These are phyloP conservation scores for Azemiops feae DNA, from an alignment of 2,113 vertebrate genomes.

Conservation along the genomic window DNA sequence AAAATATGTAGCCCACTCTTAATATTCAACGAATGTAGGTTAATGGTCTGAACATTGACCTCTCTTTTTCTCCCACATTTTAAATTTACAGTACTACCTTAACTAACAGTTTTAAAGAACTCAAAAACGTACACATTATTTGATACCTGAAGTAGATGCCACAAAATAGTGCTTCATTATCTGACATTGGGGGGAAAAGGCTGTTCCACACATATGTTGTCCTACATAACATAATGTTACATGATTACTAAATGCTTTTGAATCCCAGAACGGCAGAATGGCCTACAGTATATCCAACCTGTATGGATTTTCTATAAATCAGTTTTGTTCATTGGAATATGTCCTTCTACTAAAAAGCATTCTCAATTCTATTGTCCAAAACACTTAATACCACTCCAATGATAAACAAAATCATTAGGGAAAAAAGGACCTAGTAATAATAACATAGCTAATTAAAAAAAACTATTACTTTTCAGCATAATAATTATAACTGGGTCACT, in stretches of 20 bases:
- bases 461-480: background rate
- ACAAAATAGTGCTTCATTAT: background rate
- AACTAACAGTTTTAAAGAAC: background rate
- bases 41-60: background rate
- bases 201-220: background rate
- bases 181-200: background rate
- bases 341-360: background rate
- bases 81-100: background rate
- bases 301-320: background rate
- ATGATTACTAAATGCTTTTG: background rate
- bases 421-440: background rate
- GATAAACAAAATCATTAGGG: background rate
- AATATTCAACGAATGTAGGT: background rate
- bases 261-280: background rate
- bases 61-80: background rate
- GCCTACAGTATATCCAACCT: background rate
- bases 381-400: background rate
- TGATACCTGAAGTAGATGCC: background rate
- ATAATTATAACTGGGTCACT: background rate
- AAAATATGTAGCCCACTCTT: background rate
- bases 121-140: background rate
- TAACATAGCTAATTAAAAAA: background rate
- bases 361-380: background rate
- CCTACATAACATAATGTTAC: background rate
- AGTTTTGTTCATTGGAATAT: background rate